A percentile compares a stretch with the other conserved stretches of the same genome.
These are phyloP conservation scores for Meghimatium bilineatum DNA, from an alignment of 2,888 invertebrate genomes.

Conservation along the genomic window DNA sequence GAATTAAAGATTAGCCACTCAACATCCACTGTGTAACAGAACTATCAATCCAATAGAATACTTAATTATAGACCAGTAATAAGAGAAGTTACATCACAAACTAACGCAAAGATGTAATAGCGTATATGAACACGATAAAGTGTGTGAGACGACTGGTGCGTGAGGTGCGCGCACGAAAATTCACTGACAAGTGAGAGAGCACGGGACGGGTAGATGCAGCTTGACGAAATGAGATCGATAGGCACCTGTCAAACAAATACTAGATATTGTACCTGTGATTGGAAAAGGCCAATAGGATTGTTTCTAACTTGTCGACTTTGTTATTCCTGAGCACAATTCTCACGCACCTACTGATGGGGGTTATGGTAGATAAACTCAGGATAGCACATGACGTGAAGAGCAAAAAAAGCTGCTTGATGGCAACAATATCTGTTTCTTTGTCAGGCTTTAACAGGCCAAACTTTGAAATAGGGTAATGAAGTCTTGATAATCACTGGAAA, in stretches of 20 bases:
- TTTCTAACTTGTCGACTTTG: not conserved
- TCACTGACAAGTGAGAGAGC: not conserved
- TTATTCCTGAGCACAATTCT: not conserved
- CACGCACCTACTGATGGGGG: not conserved
- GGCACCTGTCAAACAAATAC: slow-evolving; percentile 2
- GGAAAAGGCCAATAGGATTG: not conserved
- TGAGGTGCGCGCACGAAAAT: not conserved
- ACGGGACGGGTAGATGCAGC: not conserved
- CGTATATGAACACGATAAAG: not conserved
- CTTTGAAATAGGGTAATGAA: too few relatives aligned
- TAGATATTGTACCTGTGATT: not conserved
- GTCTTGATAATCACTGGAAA: too few relatives aligned
- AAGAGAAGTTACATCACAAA: not conserved
- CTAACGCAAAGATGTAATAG: not conserved
- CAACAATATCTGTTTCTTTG: too few relatives aligned
- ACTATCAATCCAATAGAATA: not conserved
- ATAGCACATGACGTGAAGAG: too few relatives aligned
- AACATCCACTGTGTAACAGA: too few relatives aligned
- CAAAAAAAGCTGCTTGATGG: too few relatives aligned
- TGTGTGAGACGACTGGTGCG: not conserved
- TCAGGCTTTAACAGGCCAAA: too few relatives aligned
- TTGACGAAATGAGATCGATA: not conserved
- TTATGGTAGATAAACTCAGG: too few relatives aligned
- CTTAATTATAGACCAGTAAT: not conserved
- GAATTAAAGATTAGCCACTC: too few relatives aligned